These are phyloP conservation scores for Acleris literana DNA, from an alignment of 2,888 invertebrate genomes.

Conservation along the genomic window DNA sequence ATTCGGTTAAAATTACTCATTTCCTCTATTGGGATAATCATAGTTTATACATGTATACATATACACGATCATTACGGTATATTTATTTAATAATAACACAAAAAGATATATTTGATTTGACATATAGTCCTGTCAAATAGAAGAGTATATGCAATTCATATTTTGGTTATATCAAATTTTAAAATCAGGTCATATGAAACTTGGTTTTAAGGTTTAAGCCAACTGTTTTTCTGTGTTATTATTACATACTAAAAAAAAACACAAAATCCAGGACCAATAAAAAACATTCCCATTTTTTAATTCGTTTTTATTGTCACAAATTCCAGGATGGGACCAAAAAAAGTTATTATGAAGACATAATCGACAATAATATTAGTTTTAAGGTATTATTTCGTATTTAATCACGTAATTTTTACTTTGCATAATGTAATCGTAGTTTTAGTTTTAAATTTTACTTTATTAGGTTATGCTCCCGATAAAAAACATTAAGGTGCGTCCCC, in stretches of 20 bases:
- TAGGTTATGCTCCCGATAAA: too few species aligned
- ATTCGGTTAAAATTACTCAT: not conserved
- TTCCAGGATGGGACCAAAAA: conserved; percentile 32
- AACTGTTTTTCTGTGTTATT: too few species aligned
- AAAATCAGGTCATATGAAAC: too few species aligned
- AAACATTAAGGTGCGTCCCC: too few species aligned
- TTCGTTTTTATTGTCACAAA: conserved; percentile 36
- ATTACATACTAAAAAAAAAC: too few species aligned
- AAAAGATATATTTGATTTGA: too few species aligned
- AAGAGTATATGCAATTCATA: too few species aligned
- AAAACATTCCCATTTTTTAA: conserved; percentile 17
- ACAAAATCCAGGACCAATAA: conserved; percentile 8
- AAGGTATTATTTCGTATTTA: conserved; percentile 41
- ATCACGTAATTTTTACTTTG: conserved; percentile 32
- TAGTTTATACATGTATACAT: not conserved
- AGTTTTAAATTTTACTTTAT: conserved; percentile 14
- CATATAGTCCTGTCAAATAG: too few species aligned
- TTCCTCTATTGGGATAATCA: conserved; percentile 1
- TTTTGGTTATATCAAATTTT: too few species aligned
- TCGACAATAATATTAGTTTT: conserved; percentile 38
- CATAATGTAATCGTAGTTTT: conserved; percentile 37
- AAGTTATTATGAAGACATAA: conserved; percentile 37
- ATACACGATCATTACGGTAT: too few species aligned
- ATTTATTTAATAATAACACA: too few species aligned
- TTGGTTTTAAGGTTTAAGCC: too few species aligned